Evolutionary conservation across 2,797 vertebrate genomes (phyloP).

Genomic region (Pseudochirops cupreus): DNA sequence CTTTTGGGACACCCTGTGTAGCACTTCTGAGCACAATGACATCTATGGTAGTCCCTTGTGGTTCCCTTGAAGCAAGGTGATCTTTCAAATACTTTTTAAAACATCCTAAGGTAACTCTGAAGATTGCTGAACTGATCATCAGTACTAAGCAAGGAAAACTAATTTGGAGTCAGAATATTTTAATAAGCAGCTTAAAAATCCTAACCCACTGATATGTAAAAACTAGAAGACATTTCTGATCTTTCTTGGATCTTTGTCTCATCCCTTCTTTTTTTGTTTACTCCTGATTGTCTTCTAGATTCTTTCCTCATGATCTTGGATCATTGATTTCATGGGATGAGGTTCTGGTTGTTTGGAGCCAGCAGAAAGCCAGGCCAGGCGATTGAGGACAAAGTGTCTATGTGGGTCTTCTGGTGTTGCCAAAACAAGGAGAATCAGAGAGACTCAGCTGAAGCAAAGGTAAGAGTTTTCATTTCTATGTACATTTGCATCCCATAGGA

Average conservation of each 20-base stretch:
- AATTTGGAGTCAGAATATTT: constrained; percentile 63
- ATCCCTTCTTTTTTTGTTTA: constrained; percentile 43
- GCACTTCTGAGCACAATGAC: constrained; percentile 63
- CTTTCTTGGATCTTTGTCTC: constrained; percentile 28
- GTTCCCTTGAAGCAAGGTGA: constrained; percentile 56
- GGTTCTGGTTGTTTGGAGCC: constrained; percentile 29
- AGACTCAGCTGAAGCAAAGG: background rate
- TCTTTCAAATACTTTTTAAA: constrained; percentile 70
- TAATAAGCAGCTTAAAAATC: constrained; percentile 63
- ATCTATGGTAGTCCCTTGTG: constrained; percentile 32
- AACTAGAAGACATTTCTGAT: constrained; percentile 48
- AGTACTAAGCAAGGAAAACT: constrained; percentile 69
- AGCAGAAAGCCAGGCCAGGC: constrained; percentile 41
- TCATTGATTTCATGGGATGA: background rate
- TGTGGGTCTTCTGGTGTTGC: constrained; percentile 15
- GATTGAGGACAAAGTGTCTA: background rate
- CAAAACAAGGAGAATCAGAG: background rate
- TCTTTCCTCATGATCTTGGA: constrained; percentile 5
- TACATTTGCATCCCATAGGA: background rate
- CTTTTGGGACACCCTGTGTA: background rate
- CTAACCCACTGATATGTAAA: constrained; percentile 48
- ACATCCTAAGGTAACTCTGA: constrained; percentile 68
- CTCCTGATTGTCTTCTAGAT: constrained; percentile 40
- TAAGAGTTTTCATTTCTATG: constrained; percentile 44
- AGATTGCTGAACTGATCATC: constrained; percentile 65